These are phyloP conservation scores for Styela clava DNA, from an alignment of 23 tunicate genomes.

Conservation along the genomic window DNA sequence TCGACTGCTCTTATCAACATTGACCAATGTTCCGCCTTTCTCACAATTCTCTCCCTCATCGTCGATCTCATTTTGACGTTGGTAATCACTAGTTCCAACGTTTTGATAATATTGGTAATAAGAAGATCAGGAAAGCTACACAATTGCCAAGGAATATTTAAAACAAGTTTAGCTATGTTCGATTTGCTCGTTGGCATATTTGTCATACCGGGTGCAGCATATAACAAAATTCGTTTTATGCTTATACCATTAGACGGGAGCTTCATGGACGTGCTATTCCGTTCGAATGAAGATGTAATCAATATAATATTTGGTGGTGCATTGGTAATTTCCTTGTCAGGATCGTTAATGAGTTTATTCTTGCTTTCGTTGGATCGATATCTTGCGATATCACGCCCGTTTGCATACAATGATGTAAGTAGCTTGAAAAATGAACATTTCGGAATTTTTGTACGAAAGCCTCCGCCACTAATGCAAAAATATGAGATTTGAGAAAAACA, in stretches of 20 bases:
- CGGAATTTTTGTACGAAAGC: background rate
- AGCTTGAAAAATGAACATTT: background rate
- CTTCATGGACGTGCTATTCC: background rate
- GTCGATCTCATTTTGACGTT: background rate
- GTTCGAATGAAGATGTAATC: background rate
- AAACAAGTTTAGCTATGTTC: slow-evolving; percentile 21
- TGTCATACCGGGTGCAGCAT: slow-evolving; percentile 11
- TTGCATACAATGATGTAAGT: slow-evolving; percentile 28
- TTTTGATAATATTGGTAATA: background rate
- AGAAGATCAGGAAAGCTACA: background rate
- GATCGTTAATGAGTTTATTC: slow-evolving; percentile 22
- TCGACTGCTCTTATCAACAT: background rate
- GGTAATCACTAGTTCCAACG: background rate
- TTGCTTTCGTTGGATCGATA: slow-evolving; percentile 28
- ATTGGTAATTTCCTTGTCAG: slow-evolving; percentile 8
- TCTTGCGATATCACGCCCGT: slow-evolving; percentile 32
- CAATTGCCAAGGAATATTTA: slow-evolving; percentile 1
- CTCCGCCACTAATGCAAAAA: no score
- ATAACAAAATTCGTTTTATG: slow-evolving; percentile 20
- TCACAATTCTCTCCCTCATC: background rate
- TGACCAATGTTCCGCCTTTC: background rate
- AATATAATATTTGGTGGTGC: slow-evolving; percentile 13
- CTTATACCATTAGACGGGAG: background rate
- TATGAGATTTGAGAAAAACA: background rate
- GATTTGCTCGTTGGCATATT: slow-evolving; percentile 36